Conservation (phyloP, 2,888 invertebrate genomes). For the Eurytoma adleriae region DNA sequence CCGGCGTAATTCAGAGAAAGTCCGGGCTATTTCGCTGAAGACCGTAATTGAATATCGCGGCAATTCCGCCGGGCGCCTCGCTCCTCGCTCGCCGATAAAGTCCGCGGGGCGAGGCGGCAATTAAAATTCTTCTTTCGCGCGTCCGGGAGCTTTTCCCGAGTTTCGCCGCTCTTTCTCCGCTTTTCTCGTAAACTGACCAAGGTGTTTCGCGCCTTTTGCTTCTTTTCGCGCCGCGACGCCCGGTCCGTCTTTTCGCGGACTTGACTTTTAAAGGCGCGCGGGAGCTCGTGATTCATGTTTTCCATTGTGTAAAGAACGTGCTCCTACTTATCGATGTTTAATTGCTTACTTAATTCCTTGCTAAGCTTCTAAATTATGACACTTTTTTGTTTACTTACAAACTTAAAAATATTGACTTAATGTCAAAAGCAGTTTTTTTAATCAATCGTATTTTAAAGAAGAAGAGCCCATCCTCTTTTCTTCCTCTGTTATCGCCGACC, state of each 20-base stretch:
- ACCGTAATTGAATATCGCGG: constrained; percentile 45
- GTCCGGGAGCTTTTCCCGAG: constrained; percentile 7
- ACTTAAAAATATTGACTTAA: too few species aligned
- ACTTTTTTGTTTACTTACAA: too few species aligned
- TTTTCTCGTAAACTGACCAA: not conserved
- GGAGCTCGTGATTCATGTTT: constrained; percentile 29
- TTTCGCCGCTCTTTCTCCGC: not conserved
- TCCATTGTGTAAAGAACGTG: not conserved
- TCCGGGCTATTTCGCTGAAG: constrained; percentile 8
- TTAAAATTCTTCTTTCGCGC: constrained; percentile 46
- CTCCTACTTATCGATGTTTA: not conserved
- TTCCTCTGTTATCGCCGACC: too few species aligned
- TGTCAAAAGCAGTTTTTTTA: too few species aligned
- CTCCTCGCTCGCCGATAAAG: constrained; percentile 30
- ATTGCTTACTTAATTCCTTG: too few species aligned
- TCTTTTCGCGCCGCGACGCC: constrained; percentile 6
- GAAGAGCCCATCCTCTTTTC: too few species aligned
- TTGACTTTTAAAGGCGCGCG: constrained; percentile 18
- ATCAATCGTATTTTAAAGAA: too few species aligned
- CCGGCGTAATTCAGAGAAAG: constrained; percentile 23
- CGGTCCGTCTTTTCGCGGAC: not conserved
- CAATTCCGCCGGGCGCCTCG: not conserved
- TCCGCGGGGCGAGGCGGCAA: constrained; percentile 26
- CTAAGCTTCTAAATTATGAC: too few species aligned
- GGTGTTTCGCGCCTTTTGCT: not conserved